Evolutionary conservation across 1,140 invertebrate species (phyloP).

Genomic region (Branchinecta lynchi): DNA sequence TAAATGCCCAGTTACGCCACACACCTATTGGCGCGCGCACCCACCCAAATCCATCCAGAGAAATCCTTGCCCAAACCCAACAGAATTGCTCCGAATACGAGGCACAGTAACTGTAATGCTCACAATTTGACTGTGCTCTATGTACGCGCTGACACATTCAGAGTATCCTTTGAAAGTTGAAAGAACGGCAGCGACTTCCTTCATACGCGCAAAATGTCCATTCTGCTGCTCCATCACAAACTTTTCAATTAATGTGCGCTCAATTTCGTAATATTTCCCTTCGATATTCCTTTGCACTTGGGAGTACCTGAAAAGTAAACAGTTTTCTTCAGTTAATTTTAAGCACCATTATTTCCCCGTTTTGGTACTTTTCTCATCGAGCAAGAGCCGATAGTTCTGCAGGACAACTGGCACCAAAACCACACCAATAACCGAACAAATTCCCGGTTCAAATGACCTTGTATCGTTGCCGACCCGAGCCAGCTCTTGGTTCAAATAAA

Average conservation of each 20-base stretch:
- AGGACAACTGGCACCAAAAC: too few relatives aligned
- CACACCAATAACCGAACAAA: too few relatives aligned
- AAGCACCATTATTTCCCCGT: too few relatives aligned
- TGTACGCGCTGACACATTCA: constrained; percentile 89
- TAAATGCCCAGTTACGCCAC: too few relatives aligned
- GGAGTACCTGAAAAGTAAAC: constrained; percentile 48
- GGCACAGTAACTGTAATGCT: constrained; percentile 17
- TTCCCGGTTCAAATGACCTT: too few relatives aligned
- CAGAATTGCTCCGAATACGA: background rate
- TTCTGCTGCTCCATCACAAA: constrained; percentile 65
- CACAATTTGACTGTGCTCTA: constrained; percentile 88
- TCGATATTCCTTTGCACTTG: constrained; percentile 75
- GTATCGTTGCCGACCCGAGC: too few relatives aligned
- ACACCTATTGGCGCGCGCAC: too few relatives aligned
- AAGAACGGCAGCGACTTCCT: constrained; percentile 74
- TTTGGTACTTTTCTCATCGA: too few relatives aligned
- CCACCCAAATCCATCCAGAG: too few relatives aligned
- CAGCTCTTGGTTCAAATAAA: too few relatives aligned
- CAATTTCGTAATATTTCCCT: constrained; percentile 89
- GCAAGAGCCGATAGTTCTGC: too few relatives aligned
- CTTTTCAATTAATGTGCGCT: constrained; percentile 80
- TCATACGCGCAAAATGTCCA: constrained; percentile 76
- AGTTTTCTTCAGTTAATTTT: background rate
- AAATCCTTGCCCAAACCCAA: too few relatives aligned
- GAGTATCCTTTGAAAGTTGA: constrained; percentile 93